Base-by-base conservation (phyloP, 1,140 invertebrate species). In the Eurosta solidaginis region DNA sequence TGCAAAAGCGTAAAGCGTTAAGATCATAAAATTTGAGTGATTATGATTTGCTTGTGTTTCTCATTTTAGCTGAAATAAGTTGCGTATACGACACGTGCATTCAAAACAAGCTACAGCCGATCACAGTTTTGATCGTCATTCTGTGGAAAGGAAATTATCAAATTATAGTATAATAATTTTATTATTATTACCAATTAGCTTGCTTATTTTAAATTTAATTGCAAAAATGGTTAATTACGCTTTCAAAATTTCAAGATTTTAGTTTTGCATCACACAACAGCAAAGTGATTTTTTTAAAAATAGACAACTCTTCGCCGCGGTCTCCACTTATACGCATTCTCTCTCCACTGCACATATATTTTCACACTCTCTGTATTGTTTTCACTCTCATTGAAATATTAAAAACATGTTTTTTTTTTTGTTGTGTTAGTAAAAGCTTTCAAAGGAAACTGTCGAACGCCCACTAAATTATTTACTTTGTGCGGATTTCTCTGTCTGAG, bases 161-260 rank as follows among this genome's bases (percentile, higher is more conserved):
- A 47, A 47, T 47, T 17, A 17, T 25, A 59, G n/a, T n/a, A n/a
- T n/a, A n/a, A n/a, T n/a, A n/a, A n/a, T n/a, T n/a, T n/a, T n/a
- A n/a, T n/a, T n/a, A 59, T 17, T 59, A 52, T 33, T 0, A 33
- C 17, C 27, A 20, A 3, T 29, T 20, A 20, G 33, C 6, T n/a
- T 42, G 33, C 9, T 36, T 4, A 68, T 68, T 68, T 17, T 22
- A 20, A 12, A 59, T 40, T 29, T 36, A 40, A 40, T 20, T 40
- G 59, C 59, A 40, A 68, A 68, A 40, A 29, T n/a, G n/a, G n/a
- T n/a, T n/a, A 36, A 68, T 68, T 68, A n/a, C 59, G 59, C 40
- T 14, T 36, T 40, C 7, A 63, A 36, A n/a, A 68, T 68, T 36
- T 68, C 33, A 33, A 40, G 17, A 40, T 17, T 40, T n/a, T 14